A percentile compares a stretch with the other conserved stretches of the same genome.
Evolutionary conservation across 2,888 invertebrate species (phyloP).

Genomic region (Standfussiana lucernea): DNA sequence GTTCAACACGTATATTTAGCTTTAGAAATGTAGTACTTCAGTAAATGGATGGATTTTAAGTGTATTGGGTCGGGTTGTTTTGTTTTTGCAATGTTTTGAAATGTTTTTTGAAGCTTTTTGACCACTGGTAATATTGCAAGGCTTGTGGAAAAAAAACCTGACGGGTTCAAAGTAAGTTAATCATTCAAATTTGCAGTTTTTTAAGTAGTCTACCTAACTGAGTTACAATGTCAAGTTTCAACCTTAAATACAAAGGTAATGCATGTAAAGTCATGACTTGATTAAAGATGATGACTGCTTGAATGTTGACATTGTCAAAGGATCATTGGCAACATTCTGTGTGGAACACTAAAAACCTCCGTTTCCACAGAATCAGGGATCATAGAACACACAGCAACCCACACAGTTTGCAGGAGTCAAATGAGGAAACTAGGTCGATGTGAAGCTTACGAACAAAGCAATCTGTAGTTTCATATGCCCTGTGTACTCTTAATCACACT

Average conservation of each 20-base stretch:
- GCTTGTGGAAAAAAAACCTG: background rate
- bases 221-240: background rate
- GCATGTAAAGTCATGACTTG: no score
- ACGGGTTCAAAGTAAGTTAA: background rate
- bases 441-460: constrained; percentile 26
- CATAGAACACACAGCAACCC: background rate
- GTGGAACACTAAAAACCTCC: background rate
- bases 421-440: constrained; percentile 42
- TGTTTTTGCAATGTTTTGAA: background rate
- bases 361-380: constrained; percentile 16
- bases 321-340: background rate
- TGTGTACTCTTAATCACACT: constrained; percentile 44
- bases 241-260: background rate
- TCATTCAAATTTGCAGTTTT: background rate
- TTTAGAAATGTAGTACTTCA: constrained; percentile 48
- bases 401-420: constrained; percentile 15
- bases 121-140: background rate
- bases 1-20: constrained; percentile 62
- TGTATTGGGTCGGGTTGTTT: background rate
- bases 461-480: constrained; percentile 42
- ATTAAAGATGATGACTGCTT: background rate
- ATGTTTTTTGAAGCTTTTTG: background rate
- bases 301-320: background rate
- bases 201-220: background rate
- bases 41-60: constrained; percentile 35